Evolutionary conservation across 2,888 invertebrate genomes (phyloP).

Genomic region (Phortica okadai): DNA sequence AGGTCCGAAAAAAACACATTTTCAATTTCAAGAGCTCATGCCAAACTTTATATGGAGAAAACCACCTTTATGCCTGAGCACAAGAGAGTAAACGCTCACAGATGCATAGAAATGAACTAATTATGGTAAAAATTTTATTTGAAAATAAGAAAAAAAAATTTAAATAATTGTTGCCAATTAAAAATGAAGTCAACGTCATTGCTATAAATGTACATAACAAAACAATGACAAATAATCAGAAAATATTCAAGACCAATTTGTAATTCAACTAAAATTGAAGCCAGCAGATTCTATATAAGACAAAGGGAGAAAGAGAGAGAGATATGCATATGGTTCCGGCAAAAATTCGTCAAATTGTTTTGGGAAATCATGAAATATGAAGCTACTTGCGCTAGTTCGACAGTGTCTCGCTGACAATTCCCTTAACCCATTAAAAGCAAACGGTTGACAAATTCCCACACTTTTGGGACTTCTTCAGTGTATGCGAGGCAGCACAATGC

Average conservation of each 20-base stretch:
- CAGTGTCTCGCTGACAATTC: constrained; percentile 39
- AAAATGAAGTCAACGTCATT: not conserved
- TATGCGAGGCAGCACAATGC: constrained; percentile 9
- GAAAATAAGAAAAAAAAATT: not conserved
- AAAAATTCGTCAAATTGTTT: constrained; percentile 57
- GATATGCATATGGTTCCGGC: not conserved
- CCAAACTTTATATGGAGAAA: too few species aligned
- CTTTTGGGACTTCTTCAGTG: constrained; percentile 46
- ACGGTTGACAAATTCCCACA: constrained; percentile 31
- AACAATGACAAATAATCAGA: not conserved
- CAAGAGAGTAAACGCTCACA: too few species aligned
- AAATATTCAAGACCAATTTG: not conserved
- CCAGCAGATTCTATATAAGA: too few species aligned
- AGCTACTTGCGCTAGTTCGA: constrained; percentile 37
- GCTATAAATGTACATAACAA: not conserved
- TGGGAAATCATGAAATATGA: constrained; percentile 54
- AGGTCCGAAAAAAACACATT: not conserved
- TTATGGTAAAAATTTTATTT: not conserved
- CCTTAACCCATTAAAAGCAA: constrained; percentile 19
- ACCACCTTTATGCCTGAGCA: too few species aligned
- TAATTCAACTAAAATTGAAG: constrained; percentile 54
- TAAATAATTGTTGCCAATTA: not conserved
- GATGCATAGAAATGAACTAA: not conserved
- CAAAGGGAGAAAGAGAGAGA: constrained; percentile 6
- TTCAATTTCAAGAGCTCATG: too few species aligned